These are phyloP conservation scores for Jordanella pulchra DNA, from an alignment of 2,797 vertebrate species.

Conservation along the genomic window DNA sequence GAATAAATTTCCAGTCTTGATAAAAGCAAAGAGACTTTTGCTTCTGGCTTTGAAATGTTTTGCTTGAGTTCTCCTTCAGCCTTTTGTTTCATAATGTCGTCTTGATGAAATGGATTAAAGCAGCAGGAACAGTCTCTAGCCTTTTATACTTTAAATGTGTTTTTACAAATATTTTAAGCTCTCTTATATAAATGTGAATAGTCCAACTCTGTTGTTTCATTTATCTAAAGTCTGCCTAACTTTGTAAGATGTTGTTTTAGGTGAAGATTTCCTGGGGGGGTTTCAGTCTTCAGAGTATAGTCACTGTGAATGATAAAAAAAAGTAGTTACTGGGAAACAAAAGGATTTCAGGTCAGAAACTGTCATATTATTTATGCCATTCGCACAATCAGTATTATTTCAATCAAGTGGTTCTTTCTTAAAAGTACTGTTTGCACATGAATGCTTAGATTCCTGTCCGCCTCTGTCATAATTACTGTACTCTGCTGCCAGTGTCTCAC, in stretches of 20 bases:
- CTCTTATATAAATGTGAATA: background rate
- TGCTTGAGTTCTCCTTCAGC: no score
- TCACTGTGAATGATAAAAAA: background rate
- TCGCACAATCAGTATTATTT: conserved; percentile 41
- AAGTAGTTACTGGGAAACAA: conserved; percentile 9
- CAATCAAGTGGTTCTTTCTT: conserved; percentile 37
- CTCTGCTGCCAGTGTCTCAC: conserved; percentile 30
- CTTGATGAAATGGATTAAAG: background rate
- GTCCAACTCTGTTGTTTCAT: background rate
- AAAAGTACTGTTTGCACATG: conserved; percentile 29
- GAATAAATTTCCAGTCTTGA: background rate
- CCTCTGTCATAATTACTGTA: conserved; percentile 17
- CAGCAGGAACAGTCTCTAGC: background rate
- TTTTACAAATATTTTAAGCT: background rate
- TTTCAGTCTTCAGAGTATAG: conserved; percentile 14
- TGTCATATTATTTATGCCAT: conserved; percentile 16
- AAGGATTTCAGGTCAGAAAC: background rate
- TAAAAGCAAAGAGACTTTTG: no score
- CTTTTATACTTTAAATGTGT: no score
- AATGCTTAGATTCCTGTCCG: conserved; percentile 20
- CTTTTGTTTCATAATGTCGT: no score
- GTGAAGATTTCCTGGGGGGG: no score
- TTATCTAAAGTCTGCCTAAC: no score
- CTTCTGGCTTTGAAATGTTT: background rate
- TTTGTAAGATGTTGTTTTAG: background rate